Conservation (phyloP, 2,888 invertebrate species). For the Noctua fimbriata region DNA sequence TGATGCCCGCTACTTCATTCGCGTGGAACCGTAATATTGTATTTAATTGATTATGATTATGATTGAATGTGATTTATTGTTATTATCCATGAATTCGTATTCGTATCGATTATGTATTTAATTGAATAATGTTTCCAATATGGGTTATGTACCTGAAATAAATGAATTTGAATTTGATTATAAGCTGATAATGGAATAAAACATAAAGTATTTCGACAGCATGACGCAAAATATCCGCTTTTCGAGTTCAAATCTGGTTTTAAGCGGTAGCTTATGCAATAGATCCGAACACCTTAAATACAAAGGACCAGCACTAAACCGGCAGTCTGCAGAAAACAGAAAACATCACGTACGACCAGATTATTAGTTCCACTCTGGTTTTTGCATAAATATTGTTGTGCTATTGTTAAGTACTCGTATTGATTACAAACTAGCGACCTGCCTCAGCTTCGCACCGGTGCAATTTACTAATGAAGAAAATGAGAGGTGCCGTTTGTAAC, state of each 20-base stretch:
- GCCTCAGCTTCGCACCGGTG: not conserved
- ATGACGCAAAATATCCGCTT: not conserved
- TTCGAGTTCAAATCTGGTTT: not conserved
- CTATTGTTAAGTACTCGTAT: constrained; percentile 9
- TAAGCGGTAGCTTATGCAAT: not conserved
- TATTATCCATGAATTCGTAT: too few species aligned
- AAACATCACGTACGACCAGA: constrained; percentile 47
- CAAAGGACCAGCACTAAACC: not conserved
- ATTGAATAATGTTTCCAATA: too few species aligned
- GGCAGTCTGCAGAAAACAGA: constrained; percentile 19
- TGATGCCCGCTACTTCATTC: too few species aligned
- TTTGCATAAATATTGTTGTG: constrained; percentile 2
- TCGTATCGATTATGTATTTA: too few species aligned
- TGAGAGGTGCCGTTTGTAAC: not conserved
- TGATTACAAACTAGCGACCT: not conserved
- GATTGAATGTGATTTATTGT: too few species aligned
- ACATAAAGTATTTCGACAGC: too few species aligned
- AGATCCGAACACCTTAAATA: not conserved
- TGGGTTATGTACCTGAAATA: too few species aligned
- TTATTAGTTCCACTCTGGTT: constrained; percentile 10
- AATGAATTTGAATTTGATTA: not conserved
- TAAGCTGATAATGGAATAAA: not conserved
- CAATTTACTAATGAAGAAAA: not conserved
- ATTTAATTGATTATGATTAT: too few species aligned
- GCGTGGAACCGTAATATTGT: too few species aligned